These are phyloP conservation scores for Percina caprodes DNA, from an alignment of 2,113 vertebrate species.

Conservation along the genomic window DNA sequence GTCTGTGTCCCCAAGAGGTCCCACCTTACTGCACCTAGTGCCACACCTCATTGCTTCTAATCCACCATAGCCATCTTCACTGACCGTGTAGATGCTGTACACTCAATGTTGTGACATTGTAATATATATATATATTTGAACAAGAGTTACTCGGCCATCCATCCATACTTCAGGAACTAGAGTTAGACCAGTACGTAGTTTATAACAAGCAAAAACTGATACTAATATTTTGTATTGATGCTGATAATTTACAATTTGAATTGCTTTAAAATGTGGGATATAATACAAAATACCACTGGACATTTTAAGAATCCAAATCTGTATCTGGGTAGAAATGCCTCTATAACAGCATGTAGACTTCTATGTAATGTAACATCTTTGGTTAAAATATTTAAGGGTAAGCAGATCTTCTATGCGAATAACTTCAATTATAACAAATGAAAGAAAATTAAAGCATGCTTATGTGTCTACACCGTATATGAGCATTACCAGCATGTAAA, in stretches of 20 bases:
- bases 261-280: background rate
- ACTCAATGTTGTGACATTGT: background rate
- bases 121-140: background rate
- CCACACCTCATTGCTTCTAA: conserved; percentile 4
- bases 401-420: background rate
- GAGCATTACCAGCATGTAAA: background rate
- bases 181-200: background rate
- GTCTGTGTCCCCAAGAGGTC: conserved; percentile 21
- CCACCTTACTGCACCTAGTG: conserved; percentile 11
- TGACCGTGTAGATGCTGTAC: conserved; percentile 5
- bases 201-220: background rate
- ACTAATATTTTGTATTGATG: background rate
- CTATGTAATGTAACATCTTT: background rate
- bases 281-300: background rate
- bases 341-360: background rate
- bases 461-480: background rate
- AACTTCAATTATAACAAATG: background rate
- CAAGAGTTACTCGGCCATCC: too few species aligned
- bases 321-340: background rate
- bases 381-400: background rate
- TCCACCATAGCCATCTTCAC: background rate
- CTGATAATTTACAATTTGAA: background rate
- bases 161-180: background rate
- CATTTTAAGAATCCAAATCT: background rate
- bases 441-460: background rate